A percentile compares a stretch with the other conserved stretches of the same genome.
Evolutionary conservation across 2,113 vertebrate genomes (phyloP).

Genomic region (Alethe castanea): DNA sequence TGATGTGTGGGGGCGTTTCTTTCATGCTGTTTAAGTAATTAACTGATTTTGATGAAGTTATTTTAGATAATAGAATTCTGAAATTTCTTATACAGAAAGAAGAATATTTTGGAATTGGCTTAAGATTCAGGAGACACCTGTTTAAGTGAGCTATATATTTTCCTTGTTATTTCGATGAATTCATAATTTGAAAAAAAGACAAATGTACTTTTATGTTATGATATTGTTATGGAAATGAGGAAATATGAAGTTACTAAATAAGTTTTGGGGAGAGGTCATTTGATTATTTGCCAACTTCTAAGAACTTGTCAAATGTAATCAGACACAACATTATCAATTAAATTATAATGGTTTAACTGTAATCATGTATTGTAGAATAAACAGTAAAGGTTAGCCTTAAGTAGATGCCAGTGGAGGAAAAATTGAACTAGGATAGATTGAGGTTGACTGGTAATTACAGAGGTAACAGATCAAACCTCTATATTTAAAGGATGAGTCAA

Average conservation of each 20-base stretch:
- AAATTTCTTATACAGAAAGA: not conserved
- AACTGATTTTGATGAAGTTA: not conserved
- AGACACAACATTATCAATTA: not conserved
- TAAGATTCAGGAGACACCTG: not conserved
- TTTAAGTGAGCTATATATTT: not conserved
- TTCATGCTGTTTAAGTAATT: not conserved
- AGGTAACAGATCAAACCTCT: not conserved
- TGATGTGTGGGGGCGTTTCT: not conserved
- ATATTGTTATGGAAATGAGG: not conserved
- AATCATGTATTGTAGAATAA: not conserved
- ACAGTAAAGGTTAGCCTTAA: not conserved
- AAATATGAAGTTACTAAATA: not conserved
- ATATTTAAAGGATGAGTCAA: not conserved
- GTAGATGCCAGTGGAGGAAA: not conserved
- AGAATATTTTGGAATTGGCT: not conserved
- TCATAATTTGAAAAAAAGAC: not conserved
- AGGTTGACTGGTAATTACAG: conserved; percentile 2
- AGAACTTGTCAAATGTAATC: not conserved
- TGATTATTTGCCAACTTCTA: not conserved
- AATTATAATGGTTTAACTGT: not conserved
- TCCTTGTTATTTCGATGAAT: not conserved
- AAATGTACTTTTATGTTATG: not conserved
- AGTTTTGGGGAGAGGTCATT: not conserved
- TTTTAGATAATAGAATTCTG: not conserved
- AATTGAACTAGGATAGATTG: not conserved